Evolutionary conservation across 1,140 invertebrate species (phyloP).

Genomic region (Homalodisca vitripennis): DNA sequence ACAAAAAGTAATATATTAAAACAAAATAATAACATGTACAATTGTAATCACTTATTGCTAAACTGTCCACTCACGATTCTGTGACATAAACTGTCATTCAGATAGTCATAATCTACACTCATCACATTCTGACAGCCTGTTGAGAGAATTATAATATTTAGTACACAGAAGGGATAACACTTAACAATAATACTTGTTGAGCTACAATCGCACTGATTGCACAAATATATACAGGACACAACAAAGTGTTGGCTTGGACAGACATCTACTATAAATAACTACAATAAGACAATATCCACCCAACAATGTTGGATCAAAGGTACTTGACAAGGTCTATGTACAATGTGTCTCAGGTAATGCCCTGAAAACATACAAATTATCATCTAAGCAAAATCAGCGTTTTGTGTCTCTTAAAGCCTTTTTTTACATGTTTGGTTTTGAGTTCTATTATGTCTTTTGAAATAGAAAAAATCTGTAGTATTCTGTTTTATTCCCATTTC

Average conservation of each 20-base stretch:
- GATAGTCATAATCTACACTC: no score
- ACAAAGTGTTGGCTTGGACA: neutral
- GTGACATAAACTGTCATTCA: neutral
- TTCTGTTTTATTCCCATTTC: no score
- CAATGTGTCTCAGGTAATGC: slow-evolving; percentile 1
- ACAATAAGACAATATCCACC: neutral
- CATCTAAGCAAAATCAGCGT: no score
- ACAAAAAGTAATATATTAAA: no score
- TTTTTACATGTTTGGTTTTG: no score
- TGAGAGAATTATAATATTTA: slow-evolving; percentile 2
- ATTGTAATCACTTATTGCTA: no score
- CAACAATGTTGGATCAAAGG: neutral
- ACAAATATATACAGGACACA: slow-evolving; percentile 8
- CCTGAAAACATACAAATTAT: slow-evolving; percentile 1
- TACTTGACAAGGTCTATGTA: slow-evolving; percentile 12
- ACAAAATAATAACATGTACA: no score
- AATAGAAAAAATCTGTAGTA: no score
- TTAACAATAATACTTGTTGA: slow-evolving; percentile 13
- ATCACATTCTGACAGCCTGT: neutral
- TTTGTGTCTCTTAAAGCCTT: no score
- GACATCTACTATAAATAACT: slow-evolving; percentile 15
- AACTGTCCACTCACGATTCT: neutral
- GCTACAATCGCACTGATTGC: slow-evolving; percentile 6
- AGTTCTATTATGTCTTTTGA: no score
- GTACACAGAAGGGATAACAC: slow-evolving; percentile 9